Conservation (phyloP, 2,888 invertebrate genomes). For the Coecobrya sp. region DNA sequence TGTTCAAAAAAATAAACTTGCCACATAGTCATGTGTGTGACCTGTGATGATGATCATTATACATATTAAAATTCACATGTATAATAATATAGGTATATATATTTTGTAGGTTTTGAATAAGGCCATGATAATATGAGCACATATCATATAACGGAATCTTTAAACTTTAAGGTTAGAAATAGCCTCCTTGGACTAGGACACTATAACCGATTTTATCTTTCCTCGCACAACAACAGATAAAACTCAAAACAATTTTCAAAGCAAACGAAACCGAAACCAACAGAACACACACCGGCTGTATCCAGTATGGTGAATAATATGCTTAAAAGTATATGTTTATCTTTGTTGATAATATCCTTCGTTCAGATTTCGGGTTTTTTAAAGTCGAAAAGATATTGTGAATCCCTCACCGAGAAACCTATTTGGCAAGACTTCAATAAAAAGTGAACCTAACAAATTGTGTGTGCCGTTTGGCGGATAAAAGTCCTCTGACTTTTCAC, state of each 20-base stretch:
- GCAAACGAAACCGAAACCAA: not conserved
- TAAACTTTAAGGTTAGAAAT: not conserved
- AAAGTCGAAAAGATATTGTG: not conserved
- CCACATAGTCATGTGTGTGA: not conserved
- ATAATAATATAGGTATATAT: not conserved
- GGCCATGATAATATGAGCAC: not conserved
- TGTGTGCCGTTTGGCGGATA: conserved; percentile 12
- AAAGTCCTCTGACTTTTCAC: conserved; percentile 19
- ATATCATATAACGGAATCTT: not conserved
- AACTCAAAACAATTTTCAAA: too few relatives aligned
- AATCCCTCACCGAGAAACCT: conserved; percentile 82
- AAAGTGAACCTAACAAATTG: conserved; percentile 50
- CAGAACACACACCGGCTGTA: not conserved
- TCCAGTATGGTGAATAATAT: too few relatives aligned
- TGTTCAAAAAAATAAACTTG: not conserved
- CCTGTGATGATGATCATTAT: not conserved
- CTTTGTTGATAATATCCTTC: not conserved
- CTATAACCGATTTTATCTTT: too few relatives aligned
- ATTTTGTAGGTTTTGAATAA: not conserved
- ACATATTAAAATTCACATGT: not conserved
- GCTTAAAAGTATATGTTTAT: not conserved
- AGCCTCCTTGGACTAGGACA: conserved; percentile 11
- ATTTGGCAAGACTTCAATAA: conserved; percentile 76
- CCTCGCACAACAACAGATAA: too few relatives aligned
- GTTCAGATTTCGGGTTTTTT: not conserved